Base-by-base conservation (phyloP, 1,140 invertebrate species). In the Drosophila cardini region DNA sequence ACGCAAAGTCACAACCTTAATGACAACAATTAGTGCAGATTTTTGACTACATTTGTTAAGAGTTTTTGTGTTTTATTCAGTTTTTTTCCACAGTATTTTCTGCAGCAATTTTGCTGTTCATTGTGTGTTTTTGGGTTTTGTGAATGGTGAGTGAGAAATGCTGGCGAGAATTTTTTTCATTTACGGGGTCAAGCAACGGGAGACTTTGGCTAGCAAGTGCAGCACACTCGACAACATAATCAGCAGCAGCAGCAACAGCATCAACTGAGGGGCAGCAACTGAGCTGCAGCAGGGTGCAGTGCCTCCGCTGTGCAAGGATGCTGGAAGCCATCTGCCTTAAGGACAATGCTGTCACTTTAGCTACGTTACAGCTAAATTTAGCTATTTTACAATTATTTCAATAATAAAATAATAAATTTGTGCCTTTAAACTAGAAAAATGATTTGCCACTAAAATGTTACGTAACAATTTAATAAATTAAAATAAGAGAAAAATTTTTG, bases 11-110 rank as follows among this genome's bases (percentile, higher is more conserved):
- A 0, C 18, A 62, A 61, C 30, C 76, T 68, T 86, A 82, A 86
- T 86, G 83, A 82, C 71, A 86, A 87, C 83, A 86, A 87, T 86
- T 86, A 86, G 83, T 78, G 76, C 84, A 86, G 52, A 63, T 53
- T 57, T 74, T 36, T 50, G 21, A 16, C 55, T 32, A 32, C 50
- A 45, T 45, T 55, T 46, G 32, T 50, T 0, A 30, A 1, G 16
- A 2, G 11, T 5, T 70, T 38, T 50, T 26, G 21, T 26, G 21
- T 52, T 42, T 10, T 34, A 18, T 40, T 26, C 9, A 64, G 65
- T 32, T 10, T 26, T 56, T 53, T 60, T 63, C 11, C 46, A 38
- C 2, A 21, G 36, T 7, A 4, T 63, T 61, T 58, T 43, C 4
- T 15, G 11, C 21, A 15, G 11, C 21, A 15, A 7, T 57, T 16